Evolutionary conservation across 2,113 vertebrate genomes (phyloP).

Genomic region (Phalacrocorax pelagicus): DNA sequence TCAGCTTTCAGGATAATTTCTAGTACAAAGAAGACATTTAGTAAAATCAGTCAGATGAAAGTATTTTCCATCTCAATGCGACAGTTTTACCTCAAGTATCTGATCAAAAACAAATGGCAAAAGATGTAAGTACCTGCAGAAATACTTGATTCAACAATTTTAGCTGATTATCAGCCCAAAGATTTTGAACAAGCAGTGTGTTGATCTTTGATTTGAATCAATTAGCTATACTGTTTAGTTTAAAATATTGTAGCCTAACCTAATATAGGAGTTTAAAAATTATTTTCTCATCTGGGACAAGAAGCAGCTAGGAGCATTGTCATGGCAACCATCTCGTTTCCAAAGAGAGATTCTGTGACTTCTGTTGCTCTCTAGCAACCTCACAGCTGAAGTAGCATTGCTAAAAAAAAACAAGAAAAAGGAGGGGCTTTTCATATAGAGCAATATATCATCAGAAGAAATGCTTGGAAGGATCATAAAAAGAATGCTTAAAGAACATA

Average conservation of each 20-base stretch:
- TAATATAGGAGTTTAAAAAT: neutral
- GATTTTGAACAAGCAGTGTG: neutral
- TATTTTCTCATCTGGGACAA: slow-evolving; percentile 2
- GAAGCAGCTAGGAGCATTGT: slow-evolving; percentile 9
- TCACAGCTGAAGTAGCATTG: neutral
- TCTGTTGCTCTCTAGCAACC: slow-evolving; percentile 5
- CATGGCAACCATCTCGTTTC: slow-evolving; percentile 36
- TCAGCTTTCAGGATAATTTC: neutral
- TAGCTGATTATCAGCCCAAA: neutral
- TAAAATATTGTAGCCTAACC: neutral
- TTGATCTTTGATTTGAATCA: neutral
- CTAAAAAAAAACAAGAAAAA: neutral
- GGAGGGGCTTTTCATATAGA: neutral
- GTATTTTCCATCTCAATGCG: neutral
- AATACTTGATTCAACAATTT: neutral
- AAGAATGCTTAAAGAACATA: neutral
- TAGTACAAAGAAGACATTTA: neutral
- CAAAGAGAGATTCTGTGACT: neutral
- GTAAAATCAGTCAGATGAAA: neutral
- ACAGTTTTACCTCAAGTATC: neutral
- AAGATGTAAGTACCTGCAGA: neutral
- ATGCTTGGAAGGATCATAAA: neutral
- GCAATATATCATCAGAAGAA: neutral
- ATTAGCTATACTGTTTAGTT: neutral
- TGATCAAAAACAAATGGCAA: neutral